These are phyloP conservation scores for Octodon degus DNA, from an alignment of 2,113 vertebrate genomes.

Conservation along the genomic window DNA sequence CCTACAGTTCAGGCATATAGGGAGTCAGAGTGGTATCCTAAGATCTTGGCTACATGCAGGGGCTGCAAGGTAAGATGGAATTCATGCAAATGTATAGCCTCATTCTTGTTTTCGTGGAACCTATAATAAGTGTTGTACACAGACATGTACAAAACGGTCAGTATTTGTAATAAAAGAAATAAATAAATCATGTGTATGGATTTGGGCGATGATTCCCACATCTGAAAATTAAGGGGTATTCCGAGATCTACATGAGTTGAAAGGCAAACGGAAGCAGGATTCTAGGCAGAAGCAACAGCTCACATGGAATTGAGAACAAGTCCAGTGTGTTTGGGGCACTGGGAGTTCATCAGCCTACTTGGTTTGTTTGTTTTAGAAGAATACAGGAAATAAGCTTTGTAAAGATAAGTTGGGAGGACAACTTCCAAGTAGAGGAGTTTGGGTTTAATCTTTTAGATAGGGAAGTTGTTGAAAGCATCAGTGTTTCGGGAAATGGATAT, in stretches of 20 bases:
- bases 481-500: neutral
- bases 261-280: neutral
- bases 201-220: neutral
- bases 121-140: neutral
- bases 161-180: neutral
- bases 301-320: neutral
- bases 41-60: neutral
- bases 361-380: neutral
- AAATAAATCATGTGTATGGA: neutral
- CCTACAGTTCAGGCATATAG: neutral
- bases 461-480: neutral
- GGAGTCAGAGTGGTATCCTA: neutral
- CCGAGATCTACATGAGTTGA: neutral
- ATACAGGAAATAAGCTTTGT: neutral
- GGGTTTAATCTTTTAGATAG: constrained; percentile 9
- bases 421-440: neutral
- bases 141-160: neutral
- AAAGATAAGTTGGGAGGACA: neutral
- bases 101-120: neutral
- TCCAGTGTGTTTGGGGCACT: neutral
- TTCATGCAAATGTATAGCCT: neutral
- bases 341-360: neutral
- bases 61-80: neutral
- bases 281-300: neutral
- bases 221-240: neutral